Base-by-base conservation (phyloP, 1,140 invertebrate species). In the Pseudachorutes palmiensis region DNA sequence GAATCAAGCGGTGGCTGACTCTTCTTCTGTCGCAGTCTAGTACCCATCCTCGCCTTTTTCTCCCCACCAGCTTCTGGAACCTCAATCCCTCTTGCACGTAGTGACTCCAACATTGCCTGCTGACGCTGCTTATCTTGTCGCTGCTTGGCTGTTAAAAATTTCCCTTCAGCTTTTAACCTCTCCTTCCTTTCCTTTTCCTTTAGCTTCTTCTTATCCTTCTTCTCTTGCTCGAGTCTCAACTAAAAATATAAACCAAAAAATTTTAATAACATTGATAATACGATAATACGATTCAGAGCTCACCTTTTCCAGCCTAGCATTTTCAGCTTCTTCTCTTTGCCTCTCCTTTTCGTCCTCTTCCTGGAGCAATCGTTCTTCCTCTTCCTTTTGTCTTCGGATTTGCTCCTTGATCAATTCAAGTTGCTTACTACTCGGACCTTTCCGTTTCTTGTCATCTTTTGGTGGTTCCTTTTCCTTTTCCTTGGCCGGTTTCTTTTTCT, bases 161-260 rank as follows among this genome's bases (percentile, higher is more conserved):
- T 97, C 1, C 96, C 95, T 82, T 98, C 94, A 28, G 90, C 90
- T 78, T 97, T 97, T 41, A 96, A 79, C 75, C 91, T 83, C 77
- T 95, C 92, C 79, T 91, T 93, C 66, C 88, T 85, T 76, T 97
- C 94, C 74, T 97, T 97, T 81, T 97, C 93, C 76, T 94, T 95
- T 74, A 91, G 85, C 76, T 97, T 98, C 76, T 94, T 94, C 70
- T 84, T 86, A 74, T 94, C 89, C 77, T 94, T 95, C 63, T 84
- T 83, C 79, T 93, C 94, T 77, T 91, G 86, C 77, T 94, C 91
- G 69, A 91, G 78, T 69, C 86, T 83, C 41, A 90, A 76, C 67
- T 89, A 29, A 16, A 67, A 64, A 33, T 14, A 65, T n/a, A n/a
- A n/a, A n/a, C n/a, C n/a, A n/a, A n/a, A n/a, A n/a, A n/a, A n/a